Evolutionary conservation across 1,140 invertebrate genomes (phyloP).

Genomic region (Bombyx mandarina): DNA sequence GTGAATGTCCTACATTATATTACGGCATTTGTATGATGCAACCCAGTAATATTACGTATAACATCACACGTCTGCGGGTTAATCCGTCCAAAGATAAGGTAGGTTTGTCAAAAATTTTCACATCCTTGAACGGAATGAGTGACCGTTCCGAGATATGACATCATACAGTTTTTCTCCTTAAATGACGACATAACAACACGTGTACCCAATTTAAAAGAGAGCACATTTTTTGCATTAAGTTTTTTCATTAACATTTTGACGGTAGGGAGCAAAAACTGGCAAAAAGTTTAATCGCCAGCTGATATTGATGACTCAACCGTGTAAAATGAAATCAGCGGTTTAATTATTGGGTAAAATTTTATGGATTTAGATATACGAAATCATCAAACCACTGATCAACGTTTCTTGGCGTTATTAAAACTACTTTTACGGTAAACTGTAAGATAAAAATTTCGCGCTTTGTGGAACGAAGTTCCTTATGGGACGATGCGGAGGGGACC

Average conservation of each 20-base stretch:
- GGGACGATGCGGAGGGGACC: too few relatives aligned
- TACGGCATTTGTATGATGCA: too few relatives aligned
- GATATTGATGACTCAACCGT: background rate
- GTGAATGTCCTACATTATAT: too few relatives aligned
- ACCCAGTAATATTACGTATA: too few relatives aligned
- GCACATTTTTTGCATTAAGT: constrained; percentile 33
- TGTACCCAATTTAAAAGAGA: constrained; percentile 53
- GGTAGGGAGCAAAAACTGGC: constrained; percentile 1
- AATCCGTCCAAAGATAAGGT: constrained; percentile 1
- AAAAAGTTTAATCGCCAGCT: constrained; percentile 3
- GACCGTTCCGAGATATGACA: constrained; percentile 41
- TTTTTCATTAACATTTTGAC: constrained; percentile 8
- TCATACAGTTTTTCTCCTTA: constrained; percentile 46
- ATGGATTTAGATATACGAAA: too few relatives aligned
- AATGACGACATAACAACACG: constrained; percentile 38
- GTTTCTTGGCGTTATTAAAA: too few relatives aligned
- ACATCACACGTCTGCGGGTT: background rate
- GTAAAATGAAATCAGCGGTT: too few relatives aligned
- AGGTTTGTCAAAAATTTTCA: constrained; percentile 15
- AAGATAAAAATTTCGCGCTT: too few relatives aligned
- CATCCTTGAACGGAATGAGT: constrained; percentile 26
- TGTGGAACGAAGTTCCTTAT: too few relatives aligned
- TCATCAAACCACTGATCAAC: too few relatives aligned
- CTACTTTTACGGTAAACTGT: too few relatives aligned
- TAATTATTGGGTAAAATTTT: too few relatives aligned